Base-by-base conservation (phyloP, 2,888 invertebrate species). In the Drosophila mercatorum region DNA sequence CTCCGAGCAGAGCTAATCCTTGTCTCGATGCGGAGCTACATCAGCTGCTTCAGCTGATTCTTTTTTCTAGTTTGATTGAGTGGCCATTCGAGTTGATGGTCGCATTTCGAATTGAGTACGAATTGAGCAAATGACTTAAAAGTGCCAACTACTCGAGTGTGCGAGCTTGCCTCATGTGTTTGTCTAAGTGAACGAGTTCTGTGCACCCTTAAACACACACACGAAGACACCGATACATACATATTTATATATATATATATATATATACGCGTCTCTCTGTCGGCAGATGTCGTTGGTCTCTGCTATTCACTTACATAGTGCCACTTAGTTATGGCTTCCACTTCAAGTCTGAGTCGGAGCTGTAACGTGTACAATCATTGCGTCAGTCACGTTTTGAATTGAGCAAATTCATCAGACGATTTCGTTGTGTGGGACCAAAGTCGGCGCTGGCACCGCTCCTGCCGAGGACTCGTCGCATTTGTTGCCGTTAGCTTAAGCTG, bases 321-420 rank as follows among this genome's bases (percentile, higher is more conserved):
- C 60, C 83, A 85, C 88, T 88, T 88, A 81, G 85, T 86, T 83
- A 85, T 75, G 73, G 80, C 68, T 79, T 67, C 68, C 47, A 57
- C 55, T 67, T 31, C 11, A 43, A 66, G 67, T 64, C 67, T 60
- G 59, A 68, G 68, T 62, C 51, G 47, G 52, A 58, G 63, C 58
- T 57, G 63, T 57, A 72, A 79, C 79, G 81, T 84, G 82, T 79
- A 82, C 84, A 84, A 72, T 79, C 83, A 88, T 78, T 80, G 83
- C 88, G 75, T 78, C 75, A 85, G 89, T 90, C 89, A 89, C 89
- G 89, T 89, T 85, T 80, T 81, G 82, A 81, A 89, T 90, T 89
- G 89, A 81, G 80, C 78, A 79, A 88, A 89, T 89, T 83, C 90
- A 89, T 89, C 89, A 90, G 85, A 75, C 74, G 72, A 84, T 86